These are phyloP conservation scores for Argopecten irradians DNA, from an alignment of 1,140 invertebrate genomes.

Conservation along the genomic window DNA sequence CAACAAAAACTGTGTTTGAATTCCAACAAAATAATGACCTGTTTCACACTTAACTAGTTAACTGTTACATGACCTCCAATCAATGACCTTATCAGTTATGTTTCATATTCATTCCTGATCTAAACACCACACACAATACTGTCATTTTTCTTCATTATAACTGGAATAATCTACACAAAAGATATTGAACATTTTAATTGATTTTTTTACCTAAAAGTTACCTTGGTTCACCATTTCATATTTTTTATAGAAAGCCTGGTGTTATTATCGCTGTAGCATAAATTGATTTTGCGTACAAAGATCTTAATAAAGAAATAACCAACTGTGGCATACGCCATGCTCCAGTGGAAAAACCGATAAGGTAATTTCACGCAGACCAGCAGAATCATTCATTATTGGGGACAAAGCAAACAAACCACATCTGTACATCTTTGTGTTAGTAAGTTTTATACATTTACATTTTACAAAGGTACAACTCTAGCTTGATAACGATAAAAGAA, in stretches of 20 bases:
- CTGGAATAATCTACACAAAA: not conserved
- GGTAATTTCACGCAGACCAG: not conserved
- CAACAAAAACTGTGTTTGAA: too few relatives aligned
- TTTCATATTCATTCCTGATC: too few relatives aligned
- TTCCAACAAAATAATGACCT: too few relatives aligned
- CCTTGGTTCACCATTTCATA: slow-evolving; percentile 5
- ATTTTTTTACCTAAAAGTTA: slow-evolving; percentile 14
- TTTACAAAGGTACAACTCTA: too few relatives aligned
- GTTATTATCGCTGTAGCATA: not conserved
- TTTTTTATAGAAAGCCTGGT: not conserved
- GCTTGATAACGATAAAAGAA: too few relatives aligned
- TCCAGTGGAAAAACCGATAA: not conserved
- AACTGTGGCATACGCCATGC: not conserved
- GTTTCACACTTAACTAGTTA: too few relatives aligned
- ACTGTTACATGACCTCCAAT: too few relatives aligned
- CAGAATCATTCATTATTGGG: not conserved
- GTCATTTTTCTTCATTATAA: not conserved
- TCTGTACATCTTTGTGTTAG: not conserved
- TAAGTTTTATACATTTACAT: too few relatives aligned
- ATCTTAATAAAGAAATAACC: slow-evolving; percentile 3
- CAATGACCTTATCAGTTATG: too few relatives aligned
- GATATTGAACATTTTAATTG: slow-evolving; percentile 9
- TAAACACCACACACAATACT: not conserved
- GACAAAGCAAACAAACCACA: not conserved
- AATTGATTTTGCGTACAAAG: slow-evolving; percentile 3